These are phyloP conservation scores for Notothenia rossii DNA, from an alignment of 2,113 vertebrate species.

Conservation along the genomic window DNA sequence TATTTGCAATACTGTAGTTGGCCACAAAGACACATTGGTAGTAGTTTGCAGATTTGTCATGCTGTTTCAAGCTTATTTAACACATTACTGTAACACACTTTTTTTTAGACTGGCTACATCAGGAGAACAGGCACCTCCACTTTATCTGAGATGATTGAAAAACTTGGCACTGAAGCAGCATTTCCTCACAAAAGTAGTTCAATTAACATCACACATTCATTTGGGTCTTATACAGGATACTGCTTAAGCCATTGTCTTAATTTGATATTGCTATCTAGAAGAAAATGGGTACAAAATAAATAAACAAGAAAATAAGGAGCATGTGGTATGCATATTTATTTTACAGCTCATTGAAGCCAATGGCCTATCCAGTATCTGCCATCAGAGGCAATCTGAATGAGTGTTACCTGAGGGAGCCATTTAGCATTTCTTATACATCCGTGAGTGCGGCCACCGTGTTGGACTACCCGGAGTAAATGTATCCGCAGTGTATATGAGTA, in stretches of 20 bases:
- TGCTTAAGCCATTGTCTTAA: neutral
- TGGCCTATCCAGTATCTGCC: slow-evolving; percentile 2
- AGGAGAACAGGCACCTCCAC: neutral
- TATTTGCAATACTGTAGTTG: no score
- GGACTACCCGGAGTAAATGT: slow-evolving; percentile 35
- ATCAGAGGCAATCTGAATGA: slow-evolving; percentile 14
- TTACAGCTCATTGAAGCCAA: neutral
- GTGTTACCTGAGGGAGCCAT: slow-evolving; percentile 14
- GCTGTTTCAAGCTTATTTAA: no score
- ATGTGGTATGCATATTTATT: slow-evolving; percentile 13
- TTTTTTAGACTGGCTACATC: neutral
- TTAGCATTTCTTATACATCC: slow-evolving; percentile 27
- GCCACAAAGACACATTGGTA: no score
- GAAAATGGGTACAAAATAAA: neutral
- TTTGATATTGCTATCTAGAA: neutral
- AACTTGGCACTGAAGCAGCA: no score
- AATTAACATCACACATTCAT: neutral
- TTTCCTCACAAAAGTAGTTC: slow-evolving; percentile 5
- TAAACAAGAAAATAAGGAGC: neutral
- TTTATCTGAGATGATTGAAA: neutral
- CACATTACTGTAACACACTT: no score
- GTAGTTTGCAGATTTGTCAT: no score
- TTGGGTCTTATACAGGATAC: slow-evolving; percentile 2
- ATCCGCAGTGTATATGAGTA: neutral
- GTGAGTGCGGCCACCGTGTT: slow-evolving; percentile 34